phyloP scores from a whole-genome alignment of 2,888 invertebrate species.

The Apodemia duryi region DNA sequence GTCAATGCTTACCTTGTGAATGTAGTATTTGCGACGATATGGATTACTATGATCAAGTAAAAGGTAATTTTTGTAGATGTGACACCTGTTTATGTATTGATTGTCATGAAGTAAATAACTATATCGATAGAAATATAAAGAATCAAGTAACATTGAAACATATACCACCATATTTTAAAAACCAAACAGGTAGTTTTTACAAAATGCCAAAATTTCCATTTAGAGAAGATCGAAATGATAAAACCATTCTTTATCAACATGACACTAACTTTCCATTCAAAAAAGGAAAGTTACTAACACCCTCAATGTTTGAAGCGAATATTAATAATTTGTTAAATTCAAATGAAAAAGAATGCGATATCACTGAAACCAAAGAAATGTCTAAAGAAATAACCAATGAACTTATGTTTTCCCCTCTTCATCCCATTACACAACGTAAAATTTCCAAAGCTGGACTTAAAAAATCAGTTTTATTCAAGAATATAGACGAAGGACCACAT shows the following conservation, averaged over 20 bases:
- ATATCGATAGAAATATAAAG: neutral
- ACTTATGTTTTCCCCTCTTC: too few relatives aligned
- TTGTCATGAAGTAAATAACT: slow-evolving; percentile 29
- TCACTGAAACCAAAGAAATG: too few relatives aligned
- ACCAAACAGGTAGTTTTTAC: neutral
- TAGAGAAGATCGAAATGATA: neutral
- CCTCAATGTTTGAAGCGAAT: slow-evolving; percentile 25
- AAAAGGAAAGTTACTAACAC: slow-evolving; percentile 24
- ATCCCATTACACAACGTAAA: neutral
- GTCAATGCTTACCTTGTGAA: slow-evolving; percentile 32
- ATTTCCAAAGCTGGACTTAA: neutral
- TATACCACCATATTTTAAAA: neutral
- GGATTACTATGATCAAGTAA: neutral
- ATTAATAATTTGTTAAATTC: neutral
- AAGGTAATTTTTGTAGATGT: slow-evolving; percentile 30
- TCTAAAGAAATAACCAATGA: too few relatives aligned
- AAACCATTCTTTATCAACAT: neutral
- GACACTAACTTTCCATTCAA: slow-evolving; percentile 16
- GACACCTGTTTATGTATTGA: slow-evolving; percentile 37
- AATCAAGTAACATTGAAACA: neutral
- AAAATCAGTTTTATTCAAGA: neutral
- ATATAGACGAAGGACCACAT: neutral
- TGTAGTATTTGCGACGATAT: slow-evolving; percentile 32
- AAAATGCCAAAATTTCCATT: neutral
- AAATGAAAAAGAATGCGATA: too few relatives aligned